Conservation (phyloP, 2,888 invertebrate species). For the Salticus scenicus region DNA sequence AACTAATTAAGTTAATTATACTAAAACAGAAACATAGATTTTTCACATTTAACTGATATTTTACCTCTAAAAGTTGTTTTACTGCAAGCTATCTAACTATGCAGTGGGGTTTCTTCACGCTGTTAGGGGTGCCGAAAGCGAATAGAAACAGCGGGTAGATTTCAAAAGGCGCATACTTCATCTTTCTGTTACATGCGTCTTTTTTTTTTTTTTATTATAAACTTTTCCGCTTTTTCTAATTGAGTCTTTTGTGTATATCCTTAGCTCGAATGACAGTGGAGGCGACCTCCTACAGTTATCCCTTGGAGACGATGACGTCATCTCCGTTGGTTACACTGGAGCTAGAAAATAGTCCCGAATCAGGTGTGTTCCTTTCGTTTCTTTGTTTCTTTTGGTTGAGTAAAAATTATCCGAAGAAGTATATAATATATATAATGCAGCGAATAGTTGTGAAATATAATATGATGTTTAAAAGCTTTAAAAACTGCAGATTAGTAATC, state of each 20-base stretch:
- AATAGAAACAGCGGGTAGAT: neutral
- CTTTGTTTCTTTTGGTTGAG: too few species aligned
- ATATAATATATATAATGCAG: too few species aligned
- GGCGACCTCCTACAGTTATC: slow-evolving; percentile 32
- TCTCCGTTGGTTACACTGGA: slow-evolving; percentile 41
- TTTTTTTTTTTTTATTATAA: neutral
- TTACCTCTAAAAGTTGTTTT: neutral
- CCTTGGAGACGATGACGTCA: slow-evolving; percentile 35
- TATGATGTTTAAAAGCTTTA: neutral
- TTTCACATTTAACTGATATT: too few species aligned
- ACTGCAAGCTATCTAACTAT: neutral
- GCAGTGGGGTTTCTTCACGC: slow-evolving; percentile 1
- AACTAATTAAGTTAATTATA: too few species aligned
- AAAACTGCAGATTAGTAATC: too few species aligned
- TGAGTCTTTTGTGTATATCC: slow-evolving; percentile 30
- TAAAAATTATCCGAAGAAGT: too few species aligned
- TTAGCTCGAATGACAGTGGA: slow-evolving; percentile 37
- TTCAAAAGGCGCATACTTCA: neutral
- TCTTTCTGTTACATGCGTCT: too few species aligned
- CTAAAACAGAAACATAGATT: too few species aligned
- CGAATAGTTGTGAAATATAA: neutral
- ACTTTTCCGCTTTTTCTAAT: slow-evolving; percentile 17
- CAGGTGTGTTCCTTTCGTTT: slow-evolving; percentile 26
- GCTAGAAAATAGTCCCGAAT: slow-evolving; percentile 52
- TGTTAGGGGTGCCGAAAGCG: neutral